These are phyloP conservation scores for Papilio dardanus DNA, from an alignment of 1,140 invertebrate genomes.

Conservation along the genomic window DNA sequence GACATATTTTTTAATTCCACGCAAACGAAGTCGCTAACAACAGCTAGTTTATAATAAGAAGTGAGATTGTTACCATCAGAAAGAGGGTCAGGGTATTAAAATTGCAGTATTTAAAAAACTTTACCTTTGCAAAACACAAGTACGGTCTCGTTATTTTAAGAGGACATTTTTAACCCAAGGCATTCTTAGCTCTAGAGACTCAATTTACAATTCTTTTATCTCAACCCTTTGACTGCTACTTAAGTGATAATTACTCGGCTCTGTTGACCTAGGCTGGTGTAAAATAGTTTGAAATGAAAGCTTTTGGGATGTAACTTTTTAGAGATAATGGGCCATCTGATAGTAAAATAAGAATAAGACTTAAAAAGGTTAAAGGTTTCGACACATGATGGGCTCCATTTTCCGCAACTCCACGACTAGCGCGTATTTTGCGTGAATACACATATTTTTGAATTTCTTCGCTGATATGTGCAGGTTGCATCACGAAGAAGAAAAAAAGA, in stretches of 20 bases:
- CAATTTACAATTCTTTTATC: conserved; percentile 14
- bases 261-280: not conserved
- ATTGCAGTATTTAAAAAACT: conserved; percentile 1
- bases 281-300: not conserved
- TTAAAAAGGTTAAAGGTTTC: no score
- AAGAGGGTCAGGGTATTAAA: not conserved
- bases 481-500: no score
- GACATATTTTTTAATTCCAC: no score
- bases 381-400: no score
- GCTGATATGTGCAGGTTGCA: no score
- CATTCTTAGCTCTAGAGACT: conserved; percentile 10
- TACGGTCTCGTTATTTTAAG: conserved; percentile 2
- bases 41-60: no score
- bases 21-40: no score
- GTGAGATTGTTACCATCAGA: no score
- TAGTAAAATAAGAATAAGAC: no score
- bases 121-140: not conserved
- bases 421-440: no score
- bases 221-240: not conserved
- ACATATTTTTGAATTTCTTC: no score
- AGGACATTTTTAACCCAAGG: not conserved
- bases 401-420: no score
- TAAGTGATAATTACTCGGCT: conserved; percentile 10
- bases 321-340: not conserved
- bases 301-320: not conserved